Percentiles rank a stretch among this genome's conserved stretches.
Evolutionary conservation across 2,797 vertebrate genomes (phyloP).

Genomic region (Somateria mollissima): DNA sequence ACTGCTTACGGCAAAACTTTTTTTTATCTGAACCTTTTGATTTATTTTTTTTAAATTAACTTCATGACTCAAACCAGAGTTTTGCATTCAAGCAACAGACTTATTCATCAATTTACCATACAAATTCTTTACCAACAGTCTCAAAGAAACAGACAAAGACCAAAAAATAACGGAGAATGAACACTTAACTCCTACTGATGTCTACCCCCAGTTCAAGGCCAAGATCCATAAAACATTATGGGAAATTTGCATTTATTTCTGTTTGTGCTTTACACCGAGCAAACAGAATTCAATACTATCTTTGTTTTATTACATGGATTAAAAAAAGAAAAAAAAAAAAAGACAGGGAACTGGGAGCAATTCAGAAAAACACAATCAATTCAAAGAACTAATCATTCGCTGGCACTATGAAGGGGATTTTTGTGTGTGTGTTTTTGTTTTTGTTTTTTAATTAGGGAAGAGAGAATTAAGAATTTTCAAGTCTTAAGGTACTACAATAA

Average conservation of each 20-base stretch:
- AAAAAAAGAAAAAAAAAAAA: not conserved
- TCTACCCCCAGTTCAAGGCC: not conserved
- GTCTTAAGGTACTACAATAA: not conserved
- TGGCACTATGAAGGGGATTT: not conserved
- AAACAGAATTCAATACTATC: not conserved
- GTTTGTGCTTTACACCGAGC: not conserved
- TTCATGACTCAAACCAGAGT: not conserved
- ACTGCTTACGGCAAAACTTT: not conserved
- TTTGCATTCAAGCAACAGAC: not conserved
- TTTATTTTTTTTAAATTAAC: not conserved
- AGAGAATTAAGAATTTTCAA: not conserved
- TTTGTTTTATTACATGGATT: not conserved
- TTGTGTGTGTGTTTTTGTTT: not conserved
- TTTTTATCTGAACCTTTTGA: not conserved
- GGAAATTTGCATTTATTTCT: not conserved
- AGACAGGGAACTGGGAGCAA: not conserved
- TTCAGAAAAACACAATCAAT: not conserved
- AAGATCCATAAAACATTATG: accelerated
- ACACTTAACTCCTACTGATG: not conserved
- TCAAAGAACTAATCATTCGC: not conserved
- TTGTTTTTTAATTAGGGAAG: not conserved
- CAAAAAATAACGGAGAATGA: not conserved
- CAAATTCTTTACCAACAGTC: not conserved
- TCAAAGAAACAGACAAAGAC: not conserved
- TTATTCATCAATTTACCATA: not conserved